phyloP scores from a whole-genome alignment of 2,113 vertebrate genomes.

The Ophiodon elongatus region DNA sequence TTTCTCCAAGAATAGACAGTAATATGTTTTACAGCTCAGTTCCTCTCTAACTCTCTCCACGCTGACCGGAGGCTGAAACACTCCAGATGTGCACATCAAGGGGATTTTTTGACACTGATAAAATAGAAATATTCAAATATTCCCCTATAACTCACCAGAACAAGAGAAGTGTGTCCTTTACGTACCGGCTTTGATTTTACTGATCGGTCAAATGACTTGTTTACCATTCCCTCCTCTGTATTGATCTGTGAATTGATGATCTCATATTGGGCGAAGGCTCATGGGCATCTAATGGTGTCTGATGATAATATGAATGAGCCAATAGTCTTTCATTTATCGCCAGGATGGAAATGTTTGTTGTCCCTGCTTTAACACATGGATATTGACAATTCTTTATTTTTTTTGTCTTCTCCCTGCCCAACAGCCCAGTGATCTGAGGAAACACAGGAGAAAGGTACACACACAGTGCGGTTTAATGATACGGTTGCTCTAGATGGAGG shows the following conservation, averaged over 20 bases:
- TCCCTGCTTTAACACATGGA: neutral
- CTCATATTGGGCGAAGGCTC: neutral
- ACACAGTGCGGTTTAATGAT: accelerated
- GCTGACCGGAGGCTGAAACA: slow-evolving; percentile 12
- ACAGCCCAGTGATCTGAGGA: slow-evolving; percentile 97
- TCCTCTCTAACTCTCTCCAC: neutral
- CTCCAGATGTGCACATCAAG: slow-evolving; percentile 40
- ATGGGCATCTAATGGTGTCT: slow-evolving; percentile 27
- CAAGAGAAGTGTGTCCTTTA: neutral
- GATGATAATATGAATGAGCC: slow-evolving; percentile 29
- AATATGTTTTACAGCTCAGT: neutral
- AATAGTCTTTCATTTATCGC: slow-evolving; percentile 26
- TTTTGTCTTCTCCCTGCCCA: slow-evolving; percentile 26
- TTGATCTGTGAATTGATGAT: slow-evolving; percentile 29
- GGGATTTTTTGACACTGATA: neutral
- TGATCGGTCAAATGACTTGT: slow-evolving; percentile 51
- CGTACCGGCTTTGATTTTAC: slow-evolving; percentile 46
- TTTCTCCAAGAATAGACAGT: slow-evolving; percentile 13
- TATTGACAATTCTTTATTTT: slow-evolving; percentile 13
- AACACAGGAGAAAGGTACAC: slow-evolving; percentile 97
- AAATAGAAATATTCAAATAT: slow-evolving; percentile 16
- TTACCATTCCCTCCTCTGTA: slow-evolving; percentile 16
- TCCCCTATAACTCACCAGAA: neutral
- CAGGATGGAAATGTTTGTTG: neutral
- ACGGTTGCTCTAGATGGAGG: neutral